phyloP scores from a whole-genome alignment of 2,888 invertebrate species.

The Minunthozetes semirufus region DNA sequence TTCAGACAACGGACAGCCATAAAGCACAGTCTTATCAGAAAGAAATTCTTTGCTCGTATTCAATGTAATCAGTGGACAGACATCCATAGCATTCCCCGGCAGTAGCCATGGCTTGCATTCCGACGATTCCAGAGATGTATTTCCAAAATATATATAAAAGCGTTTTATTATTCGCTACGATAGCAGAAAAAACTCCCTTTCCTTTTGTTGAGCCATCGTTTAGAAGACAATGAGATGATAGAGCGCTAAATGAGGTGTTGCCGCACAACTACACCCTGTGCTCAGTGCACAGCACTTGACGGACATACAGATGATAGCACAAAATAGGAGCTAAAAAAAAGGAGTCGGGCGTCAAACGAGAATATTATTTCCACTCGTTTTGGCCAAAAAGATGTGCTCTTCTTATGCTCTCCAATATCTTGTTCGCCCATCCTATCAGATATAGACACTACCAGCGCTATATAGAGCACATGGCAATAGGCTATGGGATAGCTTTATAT shows the following conservation, averaged over 20 bases:
- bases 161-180: no score
- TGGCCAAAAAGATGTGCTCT: not conserved
- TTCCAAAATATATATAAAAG: no score
- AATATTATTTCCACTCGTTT: slow-evolving; percentile 17
- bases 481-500: not conserved
- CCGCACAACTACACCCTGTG: not conserved
- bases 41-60: no score
- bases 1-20: no score
- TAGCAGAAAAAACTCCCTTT: not conserved
- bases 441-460: not conserved
- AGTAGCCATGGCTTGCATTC: no score
- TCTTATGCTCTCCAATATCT: not conserved
- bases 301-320: not conserved
- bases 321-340: not conserved
- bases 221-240: not conserved
- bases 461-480: not conserved
- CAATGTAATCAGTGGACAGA: no score
- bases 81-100: no score
- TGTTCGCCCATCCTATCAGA: not conserved
- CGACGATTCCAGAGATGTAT: no score
- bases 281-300: no score
- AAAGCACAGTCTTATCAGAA: no score
- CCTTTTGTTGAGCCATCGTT: not conserved
- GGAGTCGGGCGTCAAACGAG: not conserved
- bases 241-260: slow-evolving; percentile 4